phyloP scores from a whole-genome alignment of 1,140 invertebrate genomes.

The Euura lappo region DNA sequence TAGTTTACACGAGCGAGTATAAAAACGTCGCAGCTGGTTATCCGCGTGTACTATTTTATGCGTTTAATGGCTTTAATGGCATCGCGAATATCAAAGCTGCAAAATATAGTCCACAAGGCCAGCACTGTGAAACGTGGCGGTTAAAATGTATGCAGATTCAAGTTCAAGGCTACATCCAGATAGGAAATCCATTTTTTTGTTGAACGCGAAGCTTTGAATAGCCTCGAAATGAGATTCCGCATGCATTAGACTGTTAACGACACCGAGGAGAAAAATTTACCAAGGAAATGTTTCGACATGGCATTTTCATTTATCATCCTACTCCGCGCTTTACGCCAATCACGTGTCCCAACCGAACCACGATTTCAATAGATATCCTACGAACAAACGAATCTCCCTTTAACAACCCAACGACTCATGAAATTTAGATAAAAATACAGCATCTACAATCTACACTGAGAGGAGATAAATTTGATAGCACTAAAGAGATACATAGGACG shows the following conservation, averaged over 20 bases:
- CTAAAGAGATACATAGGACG: too few relatives aligned
- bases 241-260: background rate
- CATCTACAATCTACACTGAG: too few relatives aligned
- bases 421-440: too few relatives aligned
- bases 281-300: too few relatives aligned
- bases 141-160: background rate
- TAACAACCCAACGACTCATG: too few relatives aligned
- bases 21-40: background rate
- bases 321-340: background rate
- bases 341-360: too few relatives aligned
- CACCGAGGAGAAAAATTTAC: background rate
- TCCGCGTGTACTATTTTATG: background rate
- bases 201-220: background rate
- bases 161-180: background rate
- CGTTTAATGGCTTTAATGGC: background rate
- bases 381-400: background rate
- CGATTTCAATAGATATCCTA: too few relatives aligned
- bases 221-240: background rate
- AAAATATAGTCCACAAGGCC: background rate
- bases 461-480: too few relatives aligned
- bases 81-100: background rate
- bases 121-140: background rate
- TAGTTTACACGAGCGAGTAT: background rate
- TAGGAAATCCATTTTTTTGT: background rate
- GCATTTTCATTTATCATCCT: too few relatives aligned